These are phyloP conservation scores for Tonatia bakeri DNA, from an alignment of 2,113 vertebrate species.

Conservation along the genomic window DNA sequence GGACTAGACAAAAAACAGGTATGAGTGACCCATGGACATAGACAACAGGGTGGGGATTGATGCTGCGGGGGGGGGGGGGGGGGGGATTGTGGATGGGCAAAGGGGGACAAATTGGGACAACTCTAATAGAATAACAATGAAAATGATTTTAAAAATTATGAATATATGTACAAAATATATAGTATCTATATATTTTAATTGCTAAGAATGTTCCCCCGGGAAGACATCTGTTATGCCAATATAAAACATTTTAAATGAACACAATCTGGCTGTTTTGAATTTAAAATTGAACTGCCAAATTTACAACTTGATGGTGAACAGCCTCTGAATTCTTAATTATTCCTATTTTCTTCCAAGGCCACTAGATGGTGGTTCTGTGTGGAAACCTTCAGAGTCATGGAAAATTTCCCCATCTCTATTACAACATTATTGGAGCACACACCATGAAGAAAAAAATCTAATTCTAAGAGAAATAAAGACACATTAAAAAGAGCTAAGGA, in stretches of 20 bases:
- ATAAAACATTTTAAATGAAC: slow-evolving; percentile 68
- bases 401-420: slow-evolving; percentile 39
- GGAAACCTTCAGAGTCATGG: not conserved
- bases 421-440: not conserved
- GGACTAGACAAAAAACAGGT: too few species aligned
- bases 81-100: too few species aligned
- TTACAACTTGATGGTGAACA: slow-evolving; percentile 46
- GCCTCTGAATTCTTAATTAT: slow-evolving; percentile 58
- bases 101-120: too few species aligned
- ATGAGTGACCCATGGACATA: too few species aligned
- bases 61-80: too few species aligned
- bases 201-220: slow-evolving; percentile 52
- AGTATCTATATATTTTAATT: slow-evolving; percentile 59
- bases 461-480: slow-evolving; percentile 43
- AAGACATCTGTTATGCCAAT: slow-evolving; percentile 67
- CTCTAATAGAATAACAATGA: too few species aligned
- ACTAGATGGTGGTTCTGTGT: slow-evolving; percentile 25
- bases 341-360: slow-evolving; percentile 30
- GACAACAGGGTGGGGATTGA: too few species aligned
- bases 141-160: not conserved
- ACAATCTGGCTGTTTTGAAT: slow-evolving; percentile 68
- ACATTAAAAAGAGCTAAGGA: not conserved
- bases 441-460: slow-evolving; percentile 6
- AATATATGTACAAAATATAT: not conserved
- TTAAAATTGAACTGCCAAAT: slow-evolving; percentile 64